Percentiles rank a stretch among this genome's conserved stretches.
These are phyloP conservation scores for Anolis sagrei DNA, from an alignment of 2,113 vertebrate genomes.

Conservation along the genomic window DNA sequence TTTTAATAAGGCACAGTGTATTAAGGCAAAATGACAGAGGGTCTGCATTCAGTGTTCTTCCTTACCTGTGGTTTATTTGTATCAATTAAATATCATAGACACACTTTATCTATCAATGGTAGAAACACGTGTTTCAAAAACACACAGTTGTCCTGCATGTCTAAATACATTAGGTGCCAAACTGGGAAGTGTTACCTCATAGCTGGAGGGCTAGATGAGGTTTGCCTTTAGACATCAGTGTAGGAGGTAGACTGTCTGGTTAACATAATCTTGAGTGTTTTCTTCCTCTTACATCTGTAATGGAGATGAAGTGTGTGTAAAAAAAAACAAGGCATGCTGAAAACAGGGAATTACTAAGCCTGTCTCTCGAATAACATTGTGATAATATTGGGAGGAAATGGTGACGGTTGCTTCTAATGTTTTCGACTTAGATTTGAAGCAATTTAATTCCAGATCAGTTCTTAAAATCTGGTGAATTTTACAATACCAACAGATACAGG, in stretches of 20 bases:
- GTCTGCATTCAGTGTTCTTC: not conserved
- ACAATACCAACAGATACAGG: not conserved
- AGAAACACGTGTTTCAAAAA: not conserved
- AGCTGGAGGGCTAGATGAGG: not conserved
- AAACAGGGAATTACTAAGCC: not conserved
- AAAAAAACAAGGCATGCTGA: slow-evolving; percentile 29
- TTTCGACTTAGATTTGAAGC: no score
- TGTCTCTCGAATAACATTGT: slow-evolving; percentile 16
- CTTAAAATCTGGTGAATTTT: not conserved
- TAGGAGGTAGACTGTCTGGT: slow-evolving; percentile 22
- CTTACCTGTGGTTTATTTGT: not conserved
- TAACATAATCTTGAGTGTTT: not conserved
- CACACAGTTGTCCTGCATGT: not conserved
- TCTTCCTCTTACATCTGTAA: not conserved
- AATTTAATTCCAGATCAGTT: not conserved
- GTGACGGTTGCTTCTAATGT: not conserved
- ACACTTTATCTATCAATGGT: not conserved
- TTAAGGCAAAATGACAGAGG: not conserved
- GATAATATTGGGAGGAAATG: not conserved
- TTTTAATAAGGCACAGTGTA: not conserved
- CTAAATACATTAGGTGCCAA: not conserved
- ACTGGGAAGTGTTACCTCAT: not conserved
- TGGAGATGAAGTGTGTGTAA: not conserved
- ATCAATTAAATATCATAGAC: not conserved
- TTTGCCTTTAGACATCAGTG: slow-evolving; percentile 3